phyloP scores from a whole-genome alignment of 2,888 invertebrate species.

The Eupeodes latifasciatus region DNA sequence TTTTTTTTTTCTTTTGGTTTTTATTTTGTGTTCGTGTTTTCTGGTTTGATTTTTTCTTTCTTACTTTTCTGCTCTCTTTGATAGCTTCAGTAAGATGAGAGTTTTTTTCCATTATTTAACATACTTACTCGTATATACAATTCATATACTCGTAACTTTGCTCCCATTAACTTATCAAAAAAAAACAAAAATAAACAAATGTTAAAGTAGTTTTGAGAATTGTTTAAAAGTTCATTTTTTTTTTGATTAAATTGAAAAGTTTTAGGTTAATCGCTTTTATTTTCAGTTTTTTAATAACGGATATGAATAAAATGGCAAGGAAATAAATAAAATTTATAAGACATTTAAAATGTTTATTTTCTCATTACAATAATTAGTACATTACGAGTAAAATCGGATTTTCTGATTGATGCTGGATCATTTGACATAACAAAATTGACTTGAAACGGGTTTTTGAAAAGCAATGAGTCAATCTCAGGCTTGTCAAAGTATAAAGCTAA shows the following conservation, averaged over 20 bases:
- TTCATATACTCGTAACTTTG: not conserved
- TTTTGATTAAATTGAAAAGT: not conserved
- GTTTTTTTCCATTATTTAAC: conserved; percentile 35
- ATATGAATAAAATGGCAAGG: not conserved
- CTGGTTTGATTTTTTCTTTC: conserved; percentile 10
- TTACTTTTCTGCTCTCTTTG: conserved; percentile 30
- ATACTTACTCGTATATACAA: not conserved
- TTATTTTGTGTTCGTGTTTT: conserved; percentile 10
- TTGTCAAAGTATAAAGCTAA: too few species aligned
- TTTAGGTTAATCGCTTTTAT: conserved; percentile 7
- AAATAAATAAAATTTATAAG: too few species aligned
- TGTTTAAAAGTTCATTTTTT: not conserved
- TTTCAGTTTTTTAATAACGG: not conserved
- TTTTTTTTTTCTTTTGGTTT: conserved; percentile 5
- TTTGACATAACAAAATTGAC: too few species aligned
- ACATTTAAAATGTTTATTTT: too few species aligned
- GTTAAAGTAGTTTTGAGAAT: conserved; percentile 1
- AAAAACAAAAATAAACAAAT: not conserved
- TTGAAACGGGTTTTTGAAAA: too few species aligned
- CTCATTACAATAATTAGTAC: too few species aligned
- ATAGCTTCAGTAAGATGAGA: conserved; percentile 53
- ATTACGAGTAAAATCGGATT: too few species aligned
- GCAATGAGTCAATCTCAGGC: too few species aligned
- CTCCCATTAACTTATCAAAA: not conserved
- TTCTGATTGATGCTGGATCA: too few species aligned